Base-by-base conservation (phyloP, 1,140 invertebrate genomes). In the Apolygus lucorum region DNA sequence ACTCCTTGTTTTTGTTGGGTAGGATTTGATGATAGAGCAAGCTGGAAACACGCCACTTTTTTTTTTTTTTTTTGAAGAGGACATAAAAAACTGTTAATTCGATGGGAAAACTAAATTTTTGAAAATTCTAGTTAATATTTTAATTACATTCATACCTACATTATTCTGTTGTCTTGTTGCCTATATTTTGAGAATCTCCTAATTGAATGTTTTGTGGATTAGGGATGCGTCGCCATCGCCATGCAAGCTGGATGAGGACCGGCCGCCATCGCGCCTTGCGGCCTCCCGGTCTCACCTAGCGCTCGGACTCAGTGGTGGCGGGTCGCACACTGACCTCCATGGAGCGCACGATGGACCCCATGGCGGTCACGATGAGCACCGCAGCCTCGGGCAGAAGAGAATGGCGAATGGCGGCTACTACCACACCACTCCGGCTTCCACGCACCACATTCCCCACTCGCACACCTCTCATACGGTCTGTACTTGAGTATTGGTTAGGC, bases 271-370 rank as follows among this genome's bases (percentile, higher is more conserved):
- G 89, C 74, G 89, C 87, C 71, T 70, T 64, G 71, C 84, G 63
- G 85, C 86, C 67, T 90, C 89, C 8, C 82, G 89, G 59, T 91
- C 88, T 26, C 82, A 88, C 34, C 79, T 91, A 49, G 89, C 86
- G 25, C 78, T 88, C 1, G 87, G 89, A 14, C 76, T 87, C 75
- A 25, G 79, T 80, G 68, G 79, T 80, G 68, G 74, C 79, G 14
- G 76, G 76, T 1, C 78, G 78, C 17, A 86, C 86, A 52, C 89
- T 42, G 67, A 65, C 59, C 42, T 67, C 52, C 65, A 73, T 54
- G 72, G 72, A 52, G 52, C 73, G 74, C 62, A 73, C 72, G 24
- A 49, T 17, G 34, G 34, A 8, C 8, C 8, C 8, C 8, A 17
- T 11, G 4, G 8, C 4, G 74, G 73, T 26, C 75, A 74, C 26